These are phyloP conservation scores for Pimephales promelas DNA, from an alignment of 2,113 vertebrate species.

Conservation along the genomic window DNA sequence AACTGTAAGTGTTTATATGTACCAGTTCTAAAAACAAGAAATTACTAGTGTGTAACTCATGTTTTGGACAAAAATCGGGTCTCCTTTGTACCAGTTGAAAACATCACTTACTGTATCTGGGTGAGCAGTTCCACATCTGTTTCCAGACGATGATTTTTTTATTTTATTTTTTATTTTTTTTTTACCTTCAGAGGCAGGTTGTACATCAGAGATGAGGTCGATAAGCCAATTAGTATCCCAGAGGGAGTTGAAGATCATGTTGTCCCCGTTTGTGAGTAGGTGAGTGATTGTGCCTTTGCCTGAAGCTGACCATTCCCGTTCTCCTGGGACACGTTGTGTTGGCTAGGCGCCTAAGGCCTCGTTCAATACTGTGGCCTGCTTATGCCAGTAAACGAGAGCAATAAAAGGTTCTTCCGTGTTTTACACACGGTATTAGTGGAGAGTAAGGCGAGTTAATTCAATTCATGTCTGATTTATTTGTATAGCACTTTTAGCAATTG, in stretches of 20 bases:
- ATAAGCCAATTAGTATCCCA: slow-evolving; percentile 27
- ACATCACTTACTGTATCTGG: neutral
- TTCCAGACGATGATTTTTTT: neutral
- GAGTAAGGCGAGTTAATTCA: neutral
- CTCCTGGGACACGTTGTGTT: slow-evolving; percentile 22
- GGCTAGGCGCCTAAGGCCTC: neutral
- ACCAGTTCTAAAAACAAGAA: neutral
- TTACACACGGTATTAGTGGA: neutral
- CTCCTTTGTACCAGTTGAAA: neutral
- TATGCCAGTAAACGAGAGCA: slow-evolving; percentile 9
- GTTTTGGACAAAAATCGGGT: neutral
- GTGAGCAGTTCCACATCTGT: slow-evolving; percentile 8
- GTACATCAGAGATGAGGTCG: slow-evolving; percentile 28
- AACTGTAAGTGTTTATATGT: neutral
- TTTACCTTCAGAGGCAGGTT: neutral
- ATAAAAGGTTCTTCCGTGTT: neutral
- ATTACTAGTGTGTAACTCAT: neutral
- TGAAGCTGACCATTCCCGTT: slow-evolving; percentile 25
- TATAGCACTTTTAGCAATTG: slow-evolving; percentile 23
- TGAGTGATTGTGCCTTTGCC: slow-evolving; percentile 11
- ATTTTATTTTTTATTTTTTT: neutral
- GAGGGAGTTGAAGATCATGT: slow-evolving; percentile 27
- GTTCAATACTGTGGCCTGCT: slow-evolving; percentile 29
- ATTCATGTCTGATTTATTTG: slow-evolving; percentile 20
- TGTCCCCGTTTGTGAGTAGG: slow-evolving; percentile 3